Evolutionary conservation across 2,888 invertebrate genomes (phyloP).

Genomic region (Tortrix viridana): DNA sequence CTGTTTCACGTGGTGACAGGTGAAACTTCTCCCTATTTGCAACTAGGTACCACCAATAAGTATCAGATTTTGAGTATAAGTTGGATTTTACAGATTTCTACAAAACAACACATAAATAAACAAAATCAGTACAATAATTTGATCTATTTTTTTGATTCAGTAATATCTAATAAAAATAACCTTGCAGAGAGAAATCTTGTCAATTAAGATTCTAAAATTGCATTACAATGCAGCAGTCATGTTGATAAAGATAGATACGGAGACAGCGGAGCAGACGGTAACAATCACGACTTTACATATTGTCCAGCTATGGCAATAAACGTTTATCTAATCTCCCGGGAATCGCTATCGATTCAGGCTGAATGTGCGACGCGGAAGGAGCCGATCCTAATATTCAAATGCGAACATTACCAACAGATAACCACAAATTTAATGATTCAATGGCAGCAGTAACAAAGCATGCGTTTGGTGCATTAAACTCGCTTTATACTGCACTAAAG

Average conservation of each 20-base stretch:
- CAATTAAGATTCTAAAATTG: slow-evolving; percentile 17
- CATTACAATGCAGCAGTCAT: slow-evolving; percentile 18
- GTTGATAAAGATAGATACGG: slow-evolving; percentile 16
- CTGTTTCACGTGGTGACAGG: no score
- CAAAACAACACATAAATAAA: no score
- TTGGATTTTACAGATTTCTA: no score
- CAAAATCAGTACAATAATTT: no score
- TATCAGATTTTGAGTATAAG: no score
- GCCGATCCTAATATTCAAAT: slow-evolving; percentile 59
- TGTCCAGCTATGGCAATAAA: slow-evolving; percentile 29
- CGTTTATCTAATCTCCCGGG: slow-evolving; percentile 36
- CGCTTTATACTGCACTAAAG: slow-evolving; percentile 5
- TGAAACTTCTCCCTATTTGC: no score
- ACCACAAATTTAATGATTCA: slow-evolving; percentile 53
- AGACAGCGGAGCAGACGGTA: slow-evolving; percentile 16
- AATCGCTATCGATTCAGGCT: slow-evolving; percentile 38
- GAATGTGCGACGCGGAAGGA: slow-evolving; percentile 49
- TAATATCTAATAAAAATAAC: background rate
- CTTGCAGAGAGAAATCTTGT: background rate
- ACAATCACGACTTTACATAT: slow-evolving; percentile 29
- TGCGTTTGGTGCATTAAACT: slow-evolving; percentile 2
- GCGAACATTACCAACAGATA: slow-evolving; percentile 50
- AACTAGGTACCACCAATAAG: no score
- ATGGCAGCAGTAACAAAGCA: slow-evolving; percentile 26
- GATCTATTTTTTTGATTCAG: background rate